Evolutionary conservation across 2,888 invertebrate genomes (phyloP).

Genomic region (Eupithecia tripunctaria): DNA sequence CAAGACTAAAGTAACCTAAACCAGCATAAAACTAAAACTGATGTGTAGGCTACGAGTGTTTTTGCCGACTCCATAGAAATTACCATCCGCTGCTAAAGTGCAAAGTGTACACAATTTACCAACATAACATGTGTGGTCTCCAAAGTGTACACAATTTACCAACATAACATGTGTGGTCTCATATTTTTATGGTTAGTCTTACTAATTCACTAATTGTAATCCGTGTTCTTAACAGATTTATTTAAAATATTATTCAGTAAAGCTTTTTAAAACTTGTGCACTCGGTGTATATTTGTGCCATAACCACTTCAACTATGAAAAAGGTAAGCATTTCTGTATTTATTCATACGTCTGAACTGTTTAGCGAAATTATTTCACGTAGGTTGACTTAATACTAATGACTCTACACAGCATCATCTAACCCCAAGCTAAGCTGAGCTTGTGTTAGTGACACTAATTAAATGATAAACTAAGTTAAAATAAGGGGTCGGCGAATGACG

Average conservation of each 20-base stretch:
- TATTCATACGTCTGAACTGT: background rate
- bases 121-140: constrained; percentile 8
- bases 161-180: constrained; percentile 8
- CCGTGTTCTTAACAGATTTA: background rate
- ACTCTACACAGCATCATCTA: no score
- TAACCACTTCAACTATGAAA: background rate
- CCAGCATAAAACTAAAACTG: background rate
- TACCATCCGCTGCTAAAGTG: constrained; percentile 12
- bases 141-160: background rate
- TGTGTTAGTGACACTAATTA: no score
- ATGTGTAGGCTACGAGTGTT: background rate
- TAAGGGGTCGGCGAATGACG: no score
- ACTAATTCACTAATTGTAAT: no score
- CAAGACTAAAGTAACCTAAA: background rate
- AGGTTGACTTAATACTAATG: no score
- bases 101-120: background rate
- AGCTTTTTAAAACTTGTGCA: background rate
- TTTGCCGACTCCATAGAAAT: constrained; percentile 10
- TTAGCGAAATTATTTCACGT: background rate
- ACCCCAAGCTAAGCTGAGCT: no score
- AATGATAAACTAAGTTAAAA: no score
- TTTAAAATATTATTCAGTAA: background rate
- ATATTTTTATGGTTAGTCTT: constrained; percentile 22
- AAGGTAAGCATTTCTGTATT: background rate
- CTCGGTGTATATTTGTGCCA: background rate